Percentiles rank a stretch among this genome's conserved stretches.
Evolutionary conservation across 2,113 vertebrate species (phyloP).

Genomic region (Limnothrissa miodon): DNA sequence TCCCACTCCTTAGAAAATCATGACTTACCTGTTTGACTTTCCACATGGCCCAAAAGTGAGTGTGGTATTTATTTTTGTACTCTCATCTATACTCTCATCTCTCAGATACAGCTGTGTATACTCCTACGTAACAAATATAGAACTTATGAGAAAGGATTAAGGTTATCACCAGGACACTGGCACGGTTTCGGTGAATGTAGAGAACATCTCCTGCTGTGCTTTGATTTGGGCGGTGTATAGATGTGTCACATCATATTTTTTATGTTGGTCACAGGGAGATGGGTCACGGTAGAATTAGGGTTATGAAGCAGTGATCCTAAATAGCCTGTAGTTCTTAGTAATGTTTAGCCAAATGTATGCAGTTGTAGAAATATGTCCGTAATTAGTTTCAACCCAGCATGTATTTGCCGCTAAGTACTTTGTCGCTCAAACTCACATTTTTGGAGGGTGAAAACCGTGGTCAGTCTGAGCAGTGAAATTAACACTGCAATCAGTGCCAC

Average conservation of each 20-base stretch:
- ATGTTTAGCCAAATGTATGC: too few relatives aligned
- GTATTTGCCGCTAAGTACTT: too few relatives aligned
- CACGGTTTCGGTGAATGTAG: background rate
- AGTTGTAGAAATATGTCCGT: too few relatives aligned
- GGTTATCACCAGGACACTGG: background rate
- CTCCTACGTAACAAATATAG: background rate
- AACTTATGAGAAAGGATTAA: background rate
- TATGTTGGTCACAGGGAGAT: background rate
- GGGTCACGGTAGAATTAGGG: too few relatives aligned
- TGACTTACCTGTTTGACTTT: slow-evolving; percentile 98
- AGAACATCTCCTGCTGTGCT: background rate
- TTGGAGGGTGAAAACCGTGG: too few relatives aligned
- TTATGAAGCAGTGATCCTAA: too few relatives aligned
- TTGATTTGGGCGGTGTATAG: background rate
- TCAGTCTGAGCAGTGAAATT: too few relatives aligned
- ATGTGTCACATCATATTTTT: background rate
- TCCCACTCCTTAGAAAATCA: slow-evolving; percentile 88
- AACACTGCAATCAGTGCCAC: too few relatives aligned
- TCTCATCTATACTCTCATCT: background rate
- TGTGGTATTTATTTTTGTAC: slow-evolving; percentile 6
- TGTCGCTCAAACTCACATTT: too few relatives aligned
- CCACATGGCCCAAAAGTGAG: slow-evolving; percentile 94
- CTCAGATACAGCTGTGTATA: background rate
- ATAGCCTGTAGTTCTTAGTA: too few relatives aligned
- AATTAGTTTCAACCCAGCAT: too few relatives aligned